phyloP scores from a whole-genome alignment of 2,888 invertebrate genomes.

The Anticlea derivata region DNA sequence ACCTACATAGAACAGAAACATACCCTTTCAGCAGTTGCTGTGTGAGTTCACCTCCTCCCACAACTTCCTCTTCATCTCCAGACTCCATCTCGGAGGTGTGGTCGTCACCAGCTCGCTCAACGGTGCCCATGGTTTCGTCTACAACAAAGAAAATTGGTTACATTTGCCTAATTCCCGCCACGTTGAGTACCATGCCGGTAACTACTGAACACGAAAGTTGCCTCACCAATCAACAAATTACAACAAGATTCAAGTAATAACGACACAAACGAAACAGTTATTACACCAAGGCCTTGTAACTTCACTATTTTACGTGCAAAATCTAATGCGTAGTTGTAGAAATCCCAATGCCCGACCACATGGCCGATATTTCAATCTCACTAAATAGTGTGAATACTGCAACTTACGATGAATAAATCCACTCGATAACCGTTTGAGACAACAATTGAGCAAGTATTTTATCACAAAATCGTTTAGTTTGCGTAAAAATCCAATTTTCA shows the following conservation, averaged over 20 bases:
- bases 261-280: slow-evolving; percentile 19
- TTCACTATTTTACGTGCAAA: slow-evolving; percentile 50
- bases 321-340: slow-evolving; percentile 77
- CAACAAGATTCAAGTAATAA: slow-evolving; percentile 30
- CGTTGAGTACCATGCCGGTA: slow-evolving; percentile 67
- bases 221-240: slow-evolving; percentile 25
- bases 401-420: slow-evolving; percentile 39
- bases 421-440: slow-evolving; percentile 30
- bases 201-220: slow-evolving; percentile 31
- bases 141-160: slow-evolving; percentile 55
- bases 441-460: slow-evolving; percentile 31
- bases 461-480: slow-evolving; percentile 43
- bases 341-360: slow-evolving; percentile 71
- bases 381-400: slow-evolving; percentile 35
- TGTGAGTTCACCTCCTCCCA: slow-evolving; percentile 78
- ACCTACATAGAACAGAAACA: slow-evolving; percentile 24
- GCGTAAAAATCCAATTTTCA: slow-evolving; percentile 47
- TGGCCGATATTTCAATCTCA: slow-evolving; percentile 55
- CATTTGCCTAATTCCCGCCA: slow-evolving; percentile 59
- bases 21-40: slow-evolving; percentile 75
- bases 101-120: slow-evolving; percentile 86
- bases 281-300: slow-evolving; percentile 32
- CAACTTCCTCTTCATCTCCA: slow-evolving; percentile 85
- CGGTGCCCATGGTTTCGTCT: slow-evolving; percentile 84
- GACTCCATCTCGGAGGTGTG: slow-evolving; percentile 86